These are phyloP conservation scores for Tupaia chinensis DNA, from an alignment of 2,113 vertebrate genomes.

Conservation along the genomic window DNA sequence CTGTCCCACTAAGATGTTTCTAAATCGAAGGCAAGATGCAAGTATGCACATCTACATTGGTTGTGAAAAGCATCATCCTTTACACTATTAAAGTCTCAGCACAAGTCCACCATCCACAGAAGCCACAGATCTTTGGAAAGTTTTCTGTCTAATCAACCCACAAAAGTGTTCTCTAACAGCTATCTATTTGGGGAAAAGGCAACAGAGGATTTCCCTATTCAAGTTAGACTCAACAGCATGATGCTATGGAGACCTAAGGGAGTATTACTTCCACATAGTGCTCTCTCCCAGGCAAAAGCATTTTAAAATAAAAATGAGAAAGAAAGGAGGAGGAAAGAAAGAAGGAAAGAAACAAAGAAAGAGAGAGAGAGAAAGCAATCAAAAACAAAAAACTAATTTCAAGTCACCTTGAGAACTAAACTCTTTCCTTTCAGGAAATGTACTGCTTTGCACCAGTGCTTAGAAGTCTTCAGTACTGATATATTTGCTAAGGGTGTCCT, in stretches of 20 bases:
- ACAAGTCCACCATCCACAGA: not conserved
- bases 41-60: accelerated
- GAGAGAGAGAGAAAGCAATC: too few species aligned
- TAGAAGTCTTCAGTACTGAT: constrained; percentile 1
- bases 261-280: not conserved
- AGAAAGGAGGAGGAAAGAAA: not conserved
- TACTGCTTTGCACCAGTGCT: not conserved
- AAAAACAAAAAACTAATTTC: not conserved
- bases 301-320: constrained; percentile 6
- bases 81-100: not conserved
- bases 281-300: not conserved
- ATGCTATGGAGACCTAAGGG: not conserved
- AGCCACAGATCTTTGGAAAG: not conserved
- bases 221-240: not conserved
- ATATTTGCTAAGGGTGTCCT: not conserved
- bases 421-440: constrained; percentile 11
- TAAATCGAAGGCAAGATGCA: constrained; percentile 15
- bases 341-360: not conserved
- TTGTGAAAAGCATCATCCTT: not conserved
- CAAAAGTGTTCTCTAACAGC: constrained; percentile 2
- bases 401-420: constrained; percentile 35
- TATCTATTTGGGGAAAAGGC: constrained; percentile 29
- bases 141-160: not conserved
- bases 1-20: constrained; percentile 9
- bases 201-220: not conserved